Percentiles rank a stretch among this genome's conserved stretches.
Conservation (phyloP, 2,113 vertebrate genomes). For the Macrotus californicus region DNA sequence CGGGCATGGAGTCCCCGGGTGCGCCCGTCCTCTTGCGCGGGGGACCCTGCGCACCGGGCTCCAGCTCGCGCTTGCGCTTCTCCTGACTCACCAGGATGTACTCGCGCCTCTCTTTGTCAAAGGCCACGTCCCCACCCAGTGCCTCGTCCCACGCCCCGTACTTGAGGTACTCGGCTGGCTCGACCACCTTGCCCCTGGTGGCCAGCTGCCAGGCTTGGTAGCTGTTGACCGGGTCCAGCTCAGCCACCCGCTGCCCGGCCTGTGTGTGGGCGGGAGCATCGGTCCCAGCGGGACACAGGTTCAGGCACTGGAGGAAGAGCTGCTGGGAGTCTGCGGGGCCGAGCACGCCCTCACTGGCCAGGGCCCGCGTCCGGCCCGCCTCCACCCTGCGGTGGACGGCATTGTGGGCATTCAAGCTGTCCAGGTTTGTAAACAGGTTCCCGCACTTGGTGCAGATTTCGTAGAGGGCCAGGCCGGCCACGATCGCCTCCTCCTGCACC, state of each 20-base stretch:
- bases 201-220: constrained; percentile 96
- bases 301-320: constrained; percentile 88
- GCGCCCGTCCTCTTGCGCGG: constrained; percentile 75
- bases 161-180: constrained; percentile 87
- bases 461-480: constrained; percentile 89
- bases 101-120: constrained; percentile 87
- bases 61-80: constrained; percentile 86
- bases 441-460: constrained; percentile 95
- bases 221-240: constrained; percentile 94
- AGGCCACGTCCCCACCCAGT: constrained; percentile 84
- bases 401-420: constrained; percentile 90
- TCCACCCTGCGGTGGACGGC: constrained; percentile 83
- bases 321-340: constrained; percentile 82
- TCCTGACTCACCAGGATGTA: constrained; percentile 87
- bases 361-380: constrained; percentile 37
- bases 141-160: constrained; percentile 84
- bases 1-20: constrained; percentile 80
- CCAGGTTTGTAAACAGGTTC: constrained; percentile 91
- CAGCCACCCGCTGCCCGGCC: constrained; percentile 86
- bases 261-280: constrained; percentile 66
- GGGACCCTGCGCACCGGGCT: constrained; percentile 60
- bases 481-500: constrained; percentile 86
- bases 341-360: constrained; percentile 24
- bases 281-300: constrained; percentile 79
- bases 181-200: constrained; percentile 90